These are phyloP conservation scores for Acrossocheilus wenchowensis DNA, from an alignment of 2,797 vertebrate species.

Conservation along the genomic window DNA sequence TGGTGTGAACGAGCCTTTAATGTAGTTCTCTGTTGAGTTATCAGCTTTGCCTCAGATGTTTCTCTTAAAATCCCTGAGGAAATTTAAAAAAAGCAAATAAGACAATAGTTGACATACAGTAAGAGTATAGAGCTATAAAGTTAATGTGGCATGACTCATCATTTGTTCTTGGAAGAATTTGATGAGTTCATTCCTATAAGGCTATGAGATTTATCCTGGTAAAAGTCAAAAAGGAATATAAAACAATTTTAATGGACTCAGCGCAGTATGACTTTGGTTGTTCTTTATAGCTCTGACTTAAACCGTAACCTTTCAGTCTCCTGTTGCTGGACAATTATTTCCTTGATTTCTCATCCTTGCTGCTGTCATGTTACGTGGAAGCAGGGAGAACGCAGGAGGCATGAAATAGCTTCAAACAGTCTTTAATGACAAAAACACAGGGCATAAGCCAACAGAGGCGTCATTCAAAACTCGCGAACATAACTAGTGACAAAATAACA, in stretches of 20 bases:
- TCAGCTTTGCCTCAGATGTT: no score
- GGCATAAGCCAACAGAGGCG: no score
- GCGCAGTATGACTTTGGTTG: background rate
- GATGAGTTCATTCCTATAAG: background rate
- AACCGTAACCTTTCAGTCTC: constrained; percentile 26
- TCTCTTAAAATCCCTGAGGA: background rate
- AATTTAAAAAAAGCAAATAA: background rate
- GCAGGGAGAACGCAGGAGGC: no score
- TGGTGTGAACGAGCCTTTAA: background rate
- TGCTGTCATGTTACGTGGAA: no score
- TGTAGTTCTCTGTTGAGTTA: background rate
- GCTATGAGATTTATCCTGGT: background rate
- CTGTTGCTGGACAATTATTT: constrained; percentile 22
- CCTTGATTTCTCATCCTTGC: constrained; percentile 1
- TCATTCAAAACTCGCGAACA: no score
- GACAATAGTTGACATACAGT: background rate
- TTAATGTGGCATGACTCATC: background rate
- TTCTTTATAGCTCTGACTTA: background rate
- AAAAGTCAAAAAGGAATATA: background rate
- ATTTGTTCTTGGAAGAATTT: background rate
- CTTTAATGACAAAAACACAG: no score
- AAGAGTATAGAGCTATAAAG: background rate
- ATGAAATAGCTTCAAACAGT: no score
- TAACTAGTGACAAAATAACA: no score
- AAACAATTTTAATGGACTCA: background rate